Evolutionary conservation across 2,797 vertebrate genomes (phyloP).

Genomic region (Mergus octosetaceus): DNA sequence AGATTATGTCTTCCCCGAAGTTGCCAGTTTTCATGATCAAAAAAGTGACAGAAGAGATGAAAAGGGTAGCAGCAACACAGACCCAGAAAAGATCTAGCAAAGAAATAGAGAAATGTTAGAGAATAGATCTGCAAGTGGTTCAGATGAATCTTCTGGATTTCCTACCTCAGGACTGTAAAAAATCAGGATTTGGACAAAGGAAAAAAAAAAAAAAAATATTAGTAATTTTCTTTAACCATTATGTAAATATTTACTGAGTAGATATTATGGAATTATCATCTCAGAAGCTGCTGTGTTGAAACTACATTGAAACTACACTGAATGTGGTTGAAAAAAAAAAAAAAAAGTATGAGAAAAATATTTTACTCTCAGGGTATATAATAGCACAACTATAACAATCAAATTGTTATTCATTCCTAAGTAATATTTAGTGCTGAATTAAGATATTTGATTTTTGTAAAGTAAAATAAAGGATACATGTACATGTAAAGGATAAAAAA

Average conservation of each 20-base stretch:
- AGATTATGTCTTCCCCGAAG: background rate
- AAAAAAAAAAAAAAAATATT: no score
- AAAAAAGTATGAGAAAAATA: background rate
- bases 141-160: background rate
- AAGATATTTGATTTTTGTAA: background rate
- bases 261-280: background rate
- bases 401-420: background rate
- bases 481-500: background rate
- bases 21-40: background rate
- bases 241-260: background rate
- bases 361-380: background rate
- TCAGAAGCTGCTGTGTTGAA: background rate
- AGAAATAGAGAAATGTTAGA: background rate
- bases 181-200: background rate
- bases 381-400: background rate
- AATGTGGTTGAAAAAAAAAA: background rate
- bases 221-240: no score
- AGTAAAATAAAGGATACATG: background rate
- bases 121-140: background rate
- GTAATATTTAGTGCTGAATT: background rate
- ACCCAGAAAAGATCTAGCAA: background rate
- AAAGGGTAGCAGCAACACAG: accelerated
- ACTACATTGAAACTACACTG: background rate
- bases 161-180: background rate
- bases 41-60: background rate